These are phyloP conservation scores for Channallabes apus DNA, from an alignment of 2,797 vertebrate species.

Conservation along the genomic window DNA sequence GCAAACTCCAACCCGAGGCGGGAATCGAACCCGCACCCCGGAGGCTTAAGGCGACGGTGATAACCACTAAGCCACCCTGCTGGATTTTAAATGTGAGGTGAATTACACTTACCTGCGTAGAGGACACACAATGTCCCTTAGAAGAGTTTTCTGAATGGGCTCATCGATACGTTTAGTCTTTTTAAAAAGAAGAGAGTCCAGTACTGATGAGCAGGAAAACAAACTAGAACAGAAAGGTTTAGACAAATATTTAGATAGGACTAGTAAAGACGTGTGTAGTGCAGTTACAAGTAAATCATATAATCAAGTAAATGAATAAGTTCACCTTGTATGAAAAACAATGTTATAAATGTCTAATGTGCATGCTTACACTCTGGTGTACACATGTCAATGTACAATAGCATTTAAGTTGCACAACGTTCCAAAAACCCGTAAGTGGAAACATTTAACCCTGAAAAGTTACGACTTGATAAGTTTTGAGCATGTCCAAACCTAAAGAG, in stretches of 20 bases:
- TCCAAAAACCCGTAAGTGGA: neutral
- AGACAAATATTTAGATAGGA: neutral
- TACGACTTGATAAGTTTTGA: neutral
- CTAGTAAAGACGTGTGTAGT: neutral
- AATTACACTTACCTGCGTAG: constrained; percentile 77
- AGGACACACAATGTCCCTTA: constrained; percentile 84
- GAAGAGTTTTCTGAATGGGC: constrained; percentile 79
- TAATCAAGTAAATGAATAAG: neutral
- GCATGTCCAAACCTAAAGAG: constrained; percentile 81
- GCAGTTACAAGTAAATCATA: neutral
- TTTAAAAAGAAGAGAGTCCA: constrained; percentile 88
- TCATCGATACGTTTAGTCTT: constrained; percentile 66
- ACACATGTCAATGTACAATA: neutral
- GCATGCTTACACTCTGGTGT: neutral
- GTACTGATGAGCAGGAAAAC: constrained; percentile 85
- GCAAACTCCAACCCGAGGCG: too few relatives aligned
- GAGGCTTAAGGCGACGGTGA: too few relatives aligned
- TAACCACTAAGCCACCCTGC: too few relatives aligned
- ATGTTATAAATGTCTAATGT: neutral
- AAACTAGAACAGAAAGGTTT: constrained; percentile 69
- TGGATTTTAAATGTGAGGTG: neutral
- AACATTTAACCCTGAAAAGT: neutral
- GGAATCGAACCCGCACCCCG: too few relatives aligned
- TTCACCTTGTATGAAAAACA: neutral
- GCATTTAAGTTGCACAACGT: neutral